Evolutionary conservation across 2,888 invertebrate species (phyloP), one percentile per base, ranked within the genome.

Genomic region (Troglohyphantes excavatus): DNA sequence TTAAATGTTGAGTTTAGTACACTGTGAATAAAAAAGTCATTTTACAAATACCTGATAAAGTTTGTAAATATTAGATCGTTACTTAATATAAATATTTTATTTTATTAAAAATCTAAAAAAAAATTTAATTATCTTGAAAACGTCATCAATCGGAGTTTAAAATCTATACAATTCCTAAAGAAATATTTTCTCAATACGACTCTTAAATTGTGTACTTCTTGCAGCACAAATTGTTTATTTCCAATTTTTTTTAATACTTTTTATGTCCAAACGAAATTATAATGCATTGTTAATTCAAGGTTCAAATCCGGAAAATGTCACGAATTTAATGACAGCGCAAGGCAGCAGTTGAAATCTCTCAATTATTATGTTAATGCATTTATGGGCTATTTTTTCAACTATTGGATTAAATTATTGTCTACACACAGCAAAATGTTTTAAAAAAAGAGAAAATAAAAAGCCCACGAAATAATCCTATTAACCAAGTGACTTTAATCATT

Each of bases 351-450:
- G 72, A 67, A 88, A 81, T 53, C 72, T 88, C 81, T 82, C 82
- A 82, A 81, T 88, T 88, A 88, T 82, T 82, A 87, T 79, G 79
- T 72, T 79, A 88, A 88, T 81, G 81, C 82, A 53, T 75, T 89
- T 89, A 89, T 33, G 72, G 73, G 79, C 72, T 76, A 89, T 89
- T 89, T 89, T 89, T 89, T 83, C 61, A 46, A 43, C 43, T 67
- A 67, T 75, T 88, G 88, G 88, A 88, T 88, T 88, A 88, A 61
- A 68, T 88, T 78, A 73, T 79, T 70, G 59, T 68, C 39, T 59
- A 43, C 68, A 76, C 21, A 53, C 75, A 67, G 67, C n/a, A 19
- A 21, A 87, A 53, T 81, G 65, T 17, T 29, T 23, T 26, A 61
- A 27, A 13, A n/a, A 26, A 73, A 70, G 29, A 33, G 7, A 67